Evolutionary conservation across 2,888 invertebrate species (phyloP).

Genomic region (Sesia apiformis): DNA sequence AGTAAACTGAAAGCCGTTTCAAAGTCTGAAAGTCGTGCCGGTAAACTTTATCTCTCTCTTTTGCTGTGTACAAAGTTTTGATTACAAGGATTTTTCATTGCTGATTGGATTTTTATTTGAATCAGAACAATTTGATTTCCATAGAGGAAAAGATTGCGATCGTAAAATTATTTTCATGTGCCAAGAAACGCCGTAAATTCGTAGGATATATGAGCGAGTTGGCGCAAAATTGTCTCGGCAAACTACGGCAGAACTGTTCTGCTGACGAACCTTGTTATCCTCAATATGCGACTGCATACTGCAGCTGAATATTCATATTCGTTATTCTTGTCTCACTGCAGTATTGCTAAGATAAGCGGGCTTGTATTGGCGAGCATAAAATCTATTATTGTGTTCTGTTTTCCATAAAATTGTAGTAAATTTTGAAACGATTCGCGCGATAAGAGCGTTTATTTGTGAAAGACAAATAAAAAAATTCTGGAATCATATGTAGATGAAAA

Average conservation of each 20-base stretch:
- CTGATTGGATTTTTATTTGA: neutral
- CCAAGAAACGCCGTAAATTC: constrained; percentile 29
- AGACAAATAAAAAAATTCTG: too few species aligned
- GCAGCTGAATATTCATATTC: constrained; percentile 65
- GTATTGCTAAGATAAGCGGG: constrained; percentile 20
- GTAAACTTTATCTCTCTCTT: neutral
- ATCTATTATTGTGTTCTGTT: neutral
- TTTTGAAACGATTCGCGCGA: too few species aligned
- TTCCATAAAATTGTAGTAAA: too few species aligned
- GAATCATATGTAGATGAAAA: too few species aligned
- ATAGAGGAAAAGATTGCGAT: constrained; percentile 8
- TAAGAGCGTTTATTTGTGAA: too few species aligned
- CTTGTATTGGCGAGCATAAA: constrained; percentile 14
- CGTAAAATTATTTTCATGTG: constrained; percentile 23
- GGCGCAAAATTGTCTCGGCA: constrained; percentile 34
- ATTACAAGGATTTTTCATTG: neutral
- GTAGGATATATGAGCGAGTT: constrained; percentile 29
- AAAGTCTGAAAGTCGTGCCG: neutral
- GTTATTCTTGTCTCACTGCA: constrained; percentile 20
- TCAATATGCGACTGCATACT: constrained; percentile 42
- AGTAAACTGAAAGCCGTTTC: neutral
- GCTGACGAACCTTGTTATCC: constrained; percentile 71
- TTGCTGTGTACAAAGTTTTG: neutral
- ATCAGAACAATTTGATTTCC: constrained; percentile 8
- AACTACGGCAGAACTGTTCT: constrained; percentile 26